Conservation (phyloP, 2,113 vertebrate species). For the Pluvialis apricaria region DNA sequence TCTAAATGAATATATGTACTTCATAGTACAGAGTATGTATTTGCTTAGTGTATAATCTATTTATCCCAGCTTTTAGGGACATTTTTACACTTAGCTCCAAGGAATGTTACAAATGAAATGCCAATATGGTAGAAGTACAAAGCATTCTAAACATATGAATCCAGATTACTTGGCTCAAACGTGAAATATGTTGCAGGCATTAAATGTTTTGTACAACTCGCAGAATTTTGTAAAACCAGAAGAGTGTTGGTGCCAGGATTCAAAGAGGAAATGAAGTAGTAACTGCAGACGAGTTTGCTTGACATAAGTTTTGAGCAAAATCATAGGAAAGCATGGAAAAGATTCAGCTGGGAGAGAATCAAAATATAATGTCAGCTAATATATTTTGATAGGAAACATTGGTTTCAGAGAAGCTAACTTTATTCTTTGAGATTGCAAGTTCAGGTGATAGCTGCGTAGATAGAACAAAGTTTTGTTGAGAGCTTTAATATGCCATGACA, state of each 20-base stretch:
- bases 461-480: not conserved
- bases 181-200: not conserved
- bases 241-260: not conserved
- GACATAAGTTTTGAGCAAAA: not conserved
- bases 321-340: not conserved
- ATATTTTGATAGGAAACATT: not conserved
- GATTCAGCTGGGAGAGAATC: not conserved
- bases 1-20: not conserved
- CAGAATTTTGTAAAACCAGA: not conserved
- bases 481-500: not conserved
- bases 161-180: not conserved
- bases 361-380: not conserved
- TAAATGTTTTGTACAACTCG: not conserved
- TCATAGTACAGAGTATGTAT: not conserved
- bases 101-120: not conserved
- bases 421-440: not conserved
- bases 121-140: not conserved
- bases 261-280: not conserved
- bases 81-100: not conserved
- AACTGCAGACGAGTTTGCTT: not conserved
- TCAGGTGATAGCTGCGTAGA: not conserved
- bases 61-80: not conserved
- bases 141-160: not conserved
- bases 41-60: not conserved
- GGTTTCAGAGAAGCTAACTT: not conserved